These are phyloP conservation scores for Sminthurides aquaticus DNA, from an alignment of 2,888 invertebrate genomes.

Conservation along the genomic window DNA sequence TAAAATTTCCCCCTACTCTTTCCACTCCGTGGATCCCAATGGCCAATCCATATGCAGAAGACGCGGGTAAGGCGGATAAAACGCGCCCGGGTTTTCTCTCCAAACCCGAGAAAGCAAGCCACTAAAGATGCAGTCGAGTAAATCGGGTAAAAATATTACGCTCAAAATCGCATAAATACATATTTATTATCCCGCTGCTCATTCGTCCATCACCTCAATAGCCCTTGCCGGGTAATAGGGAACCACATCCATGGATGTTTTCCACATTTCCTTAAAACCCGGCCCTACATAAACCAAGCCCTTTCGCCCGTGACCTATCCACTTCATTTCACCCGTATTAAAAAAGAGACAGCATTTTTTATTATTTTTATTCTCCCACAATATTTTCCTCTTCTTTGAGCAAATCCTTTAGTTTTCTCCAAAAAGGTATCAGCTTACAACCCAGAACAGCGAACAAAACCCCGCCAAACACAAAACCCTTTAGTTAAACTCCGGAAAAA, in stretches of 20 bases:
- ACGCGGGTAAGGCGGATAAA: neutral
- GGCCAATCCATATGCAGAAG: neutral
- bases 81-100: no score
- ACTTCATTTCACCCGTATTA: slow-evolving; percentile 23
- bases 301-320: slow-evolving; percentile 24
- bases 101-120: neutral
- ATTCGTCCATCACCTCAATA: slow-evolving; percentile 6
- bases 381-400: neutral
- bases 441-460: no score
- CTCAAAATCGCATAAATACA: slow-evolving; percentile 7
- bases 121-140: neutral
- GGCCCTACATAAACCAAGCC: no score
- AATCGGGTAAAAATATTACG: neutral
- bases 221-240: neutral
- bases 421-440: no score
- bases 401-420: neutral
- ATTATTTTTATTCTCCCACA: neutral
- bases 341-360: slow-evolving; percentile 9
- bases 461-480: no score
- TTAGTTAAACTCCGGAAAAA: no score
- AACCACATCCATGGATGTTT: neutral
- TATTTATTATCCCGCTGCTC: slow-evolving; percentile 11
- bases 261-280: neutral
- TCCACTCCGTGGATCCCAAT: neutral
- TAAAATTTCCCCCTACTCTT: neutral